Evolutionary conservation across 2,888 invertebrate species (phyloP), one percentile per base, ranked within the genome.

Genomic region (Epistrophella euchroma): DNA sequence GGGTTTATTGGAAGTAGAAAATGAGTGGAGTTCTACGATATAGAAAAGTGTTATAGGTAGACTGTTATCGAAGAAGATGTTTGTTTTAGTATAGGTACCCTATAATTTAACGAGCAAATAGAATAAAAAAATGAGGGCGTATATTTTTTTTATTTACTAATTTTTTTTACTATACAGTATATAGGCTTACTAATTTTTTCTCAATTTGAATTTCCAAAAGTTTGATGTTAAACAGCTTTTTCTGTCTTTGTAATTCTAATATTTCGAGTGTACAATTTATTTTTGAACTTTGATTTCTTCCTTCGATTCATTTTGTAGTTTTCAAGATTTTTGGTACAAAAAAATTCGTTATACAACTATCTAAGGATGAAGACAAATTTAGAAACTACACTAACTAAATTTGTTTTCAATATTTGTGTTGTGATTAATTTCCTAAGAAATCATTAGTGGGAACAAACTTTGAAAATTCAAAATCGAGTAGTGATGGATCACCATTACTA

Each of bases 361-460:
- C 22, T 22, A 50, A 19, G 17, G 10, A 17, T 10, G 6, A 19
- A 45, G 11, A 19, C 2, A 19, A 19, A 47, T 0, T 22, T 22
- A 19, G 17, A 6, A 43, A 4, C 7, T 6, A n/a, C 4, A 17
- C 2, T 7, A 40, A 2, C 2, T 19, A 2, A 45, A 19, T 45
- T 10, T 19, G 0, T 4, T 2, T 10, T 45, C 45, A 45, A 17
- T 9, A 0, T n/a, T n/a, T n/a, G n/a, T 17, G 10, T 47, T 47
- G 10, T 47, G 55, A 22, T 13, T 64, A 80, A 68, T 80, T 84
- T 72, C 66, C 43, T 9, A 75, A 47, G 37, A 80, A 76, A 17
- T 81, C 76, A 40, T 52, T 64, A 4, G 60, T 70, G 10, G 75
- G 80, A 55, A 66, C 55, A 64, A 32, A 80, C 22, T 84, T 84